These are phyloP conservation scores for Corbicula japonica DNA, from an alignment of 2,888 invertebrate species.

Conservation along the genomic window DNA sequence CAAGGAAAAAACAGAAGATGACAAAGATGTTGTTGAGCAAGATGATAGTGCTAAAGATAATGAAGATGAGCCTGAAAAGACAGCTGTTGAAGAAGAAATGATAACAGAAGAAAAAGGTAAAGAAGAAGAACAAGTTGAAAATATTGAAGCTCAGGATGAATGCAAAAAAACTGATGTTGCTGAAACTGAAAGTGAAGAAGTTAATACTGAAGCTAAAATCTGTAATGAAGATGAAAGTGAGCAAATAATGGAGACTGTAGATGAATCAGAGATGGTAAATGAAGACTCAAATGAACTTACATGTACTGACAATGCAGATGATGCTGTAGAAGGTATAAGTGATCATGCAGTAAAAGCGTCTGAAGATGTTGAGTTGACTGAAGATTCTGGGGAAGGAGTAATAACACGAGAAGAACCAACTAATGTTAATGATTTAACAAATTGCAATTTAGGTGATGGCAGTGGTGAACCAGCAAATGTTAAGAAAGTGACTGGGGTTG, in stretches of 20 bases:
- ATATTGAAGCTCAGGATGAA: constrained; percentile 21
- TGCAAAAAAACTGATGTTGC: neutral
- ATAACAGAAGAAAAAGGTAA: neutral
- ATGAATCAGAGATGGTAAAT: constrained; percentile 20
- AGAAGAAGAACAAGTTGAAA: constrained; percentile 14
- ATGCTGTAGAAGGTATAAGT: constrained; percentile 36
- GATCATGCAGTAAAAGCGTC: constrained; percentile 36
- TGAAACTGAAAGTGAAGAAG: constrained; percentile 40
- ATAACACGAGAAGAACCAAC: constrained; percentile 13
- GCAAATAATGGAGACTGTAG: neutral
- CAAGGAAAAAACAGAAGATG: constrained; percentile 3
- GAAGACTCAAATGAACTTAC: too few relatives aligned
- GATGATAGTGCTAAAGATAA: neutral
- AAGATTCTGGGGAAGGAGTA: constrained; percentile 42
- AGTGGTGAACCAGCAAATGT: constrained; percentile 25
- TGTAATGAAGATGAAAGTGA: constrained; percentile 7
- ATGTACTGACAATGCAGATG: constrained; percentile 36
- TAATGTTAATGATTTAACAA: constrained; percentile 34
- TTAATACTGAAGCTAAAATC: constrained; percentile 7
- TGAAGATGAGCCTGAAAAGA: neutral
- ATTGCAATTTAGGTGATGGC: constrained; percentile 33
- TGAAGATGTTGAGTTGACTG: constrained; percentile 36
- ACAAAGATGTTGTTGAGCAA: neutral
- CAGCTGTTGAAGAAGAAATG: constrained; percentile 8
- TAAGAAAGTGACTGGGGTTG: constrained; percentile 3